Conservation (phyloP, 2,797 vertebrate genomes). For the Microctenopoma stevenorrisi region DNA sequence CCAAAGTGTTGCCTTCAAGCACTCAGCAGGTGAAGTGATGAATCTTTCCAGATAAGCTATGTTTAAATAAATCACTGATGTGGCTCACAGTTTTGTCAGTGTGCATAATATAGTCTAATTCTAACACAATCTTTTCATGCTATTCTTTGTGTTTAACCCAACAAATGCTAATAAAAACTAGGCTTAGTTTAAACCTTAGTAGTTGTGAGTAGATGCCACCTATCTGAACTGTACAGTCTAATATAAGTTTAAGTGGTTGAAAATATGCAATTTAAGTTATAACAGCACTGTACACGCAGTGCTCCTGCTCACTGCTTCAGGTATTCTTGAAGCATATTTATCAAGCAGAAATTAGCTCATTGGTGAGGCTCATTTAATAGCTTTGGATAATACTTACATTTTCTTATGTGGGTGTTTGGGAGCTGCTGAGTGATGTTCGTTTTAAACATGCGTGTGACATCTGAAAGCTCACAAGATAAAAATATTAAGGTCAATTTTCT, state of each 20-base stretch:
- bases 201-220: too few species aligned
- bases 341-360: too few species aligned
- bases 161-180: too few species aligned
- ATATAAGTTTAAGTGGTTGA: too few species aligned
- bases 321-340: too few species aligned
- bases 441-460: constrained; percentile 29
- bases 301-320: too few species aligned
- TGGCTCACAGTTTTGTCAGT: background rate
- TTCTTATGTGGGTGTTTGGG: background rate
- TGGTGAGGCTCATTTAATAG: too few species aligned
- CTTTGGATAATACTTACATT: too few species aligned
- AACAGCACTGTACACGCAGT: too few species aligned
- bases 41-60: constrained; percentile 5
- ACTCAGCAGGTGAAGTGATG: constrained; percentile 15
- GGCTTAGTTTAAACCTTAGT: too few species aligned
- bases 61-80: constrained; percentile 10
- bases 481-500: constrained; percentile 1
- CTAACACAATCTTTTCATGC: background rate
- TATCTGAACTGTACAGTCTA: too few species aligned
- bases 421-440: background rate
- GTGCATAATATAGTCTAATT: background rate
- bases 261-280: too few species aligned
- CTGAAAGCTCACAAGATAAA: constrained; percentile 23
- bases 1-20: constrained; percentile 2
- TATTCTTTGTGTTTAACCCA: background rate